Conservation (phyloP, 2,797 vertebrate species). For the Halcyon chelicuti region DNA sequence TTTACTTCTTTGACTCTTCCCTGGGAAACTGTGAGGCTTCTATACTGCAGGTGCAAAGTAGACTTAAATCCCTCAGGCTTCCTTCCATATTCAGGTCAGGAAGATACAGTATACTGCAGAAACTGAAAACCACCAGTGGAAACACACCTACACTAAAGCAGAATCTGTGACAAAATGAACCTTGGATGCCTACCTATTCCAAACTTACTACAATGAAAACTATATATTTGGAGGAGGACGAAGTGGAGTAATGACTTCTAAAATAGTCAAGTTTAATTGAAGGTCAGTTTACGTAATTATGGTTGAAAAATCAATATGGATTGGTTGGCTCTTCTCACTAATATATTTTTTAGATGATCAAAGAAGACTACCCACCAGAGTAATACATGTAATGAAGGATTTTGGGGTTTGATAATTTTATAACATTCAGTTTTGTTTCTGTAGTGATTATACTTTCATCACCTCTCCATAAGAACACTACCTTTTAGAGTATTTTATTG, state of each 20-base stretch:
- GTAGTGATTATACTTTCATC: neutral
- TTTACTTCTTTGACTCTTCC: neutral
- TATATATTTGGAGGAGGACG: neutral
- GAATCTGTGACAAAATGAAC: constrained; percentile 23
- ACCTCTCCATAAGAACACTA: neutral
- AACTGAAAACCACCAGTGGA: constrained; percentile 25
- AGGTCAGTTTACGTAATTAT: neutral
- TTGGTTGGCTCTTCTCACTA: neutral
- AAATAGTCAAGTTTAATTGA: neutral
- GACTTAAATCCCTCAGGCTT: neutral
- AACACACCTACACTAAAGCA: neutral
- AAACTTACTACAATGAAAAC: neutral
- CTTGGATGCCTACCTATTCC: neutral
- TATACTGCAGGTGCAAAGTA: neutral
- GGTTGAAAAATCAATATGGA: neutral
- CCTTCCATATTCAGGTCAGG: constrained; percentile 20
- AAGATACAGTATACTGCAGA: neutral
- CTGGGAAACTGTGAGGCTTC: neutral
- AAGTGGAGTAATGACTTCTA: neutral
- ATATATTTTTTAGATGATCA: neutral
- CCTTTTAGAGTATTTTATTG: neutral
- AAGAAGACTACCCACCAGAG: neutral
- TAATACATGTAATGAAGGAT: neutral
- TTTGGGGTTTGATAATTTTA: neutral
- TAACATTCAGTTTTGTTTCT: neutral